Percentiles rank a stretch among this genome's conserved stretches.
These are phyloP conservation scores for Cervus canadensis DNA, from an alignment of 2,113 vertebrate genomes.

Conservation along the genomic window DNA sequence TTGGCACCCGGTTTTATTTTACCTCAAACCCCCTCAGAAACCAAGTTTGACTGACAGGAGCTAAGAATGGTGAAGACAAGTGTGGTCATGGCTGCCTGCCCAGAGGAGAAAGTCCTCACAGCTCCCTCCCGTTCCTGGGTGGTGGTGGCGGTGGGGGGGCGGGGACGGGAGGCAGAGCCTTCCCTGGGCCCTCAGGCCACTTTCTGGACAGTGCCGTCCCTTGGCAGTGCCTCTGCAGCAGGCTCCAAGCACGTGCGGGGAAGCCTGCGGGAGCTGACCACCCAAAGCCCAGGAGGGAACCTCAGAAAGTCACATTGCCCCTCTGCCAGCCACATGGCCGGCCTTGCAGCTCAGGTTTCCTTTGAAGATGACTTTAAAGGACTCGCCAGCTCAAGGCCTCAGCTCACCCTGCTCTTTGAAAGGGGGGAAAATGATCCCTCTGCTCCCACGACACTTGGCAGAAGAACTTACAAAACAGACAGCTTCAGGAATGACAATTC, in stretches of 20 bases:
- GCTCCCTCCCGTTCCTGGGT: background rate
- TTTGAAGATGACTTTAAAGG: conserved; percentile 73
- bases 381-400: conserved; percentile 59
- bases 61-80: background rate
- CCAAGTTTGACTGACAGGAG: background rate
- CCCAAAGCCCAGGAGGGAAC: conserved; percentile 55
- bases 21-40: conserved; percentile 48
- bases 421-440: conserved; percentile 66
- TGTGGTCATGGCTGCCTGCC: background rate
- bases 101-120: background rate
- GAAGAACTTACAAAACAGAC: conserved; percentile 60
- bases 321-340: conserved; percentile 42
- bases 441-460: conserved; percentile 69
- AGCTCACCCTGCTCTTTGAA: conserved; percentile 72
- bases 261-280: background rate
- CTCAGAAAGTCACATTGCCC: conserved; percentile 47
- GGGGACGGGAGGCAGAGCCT: background rate
- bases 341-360: conserved; percentile 67
- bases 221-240: background rate
- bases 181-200: background rate
- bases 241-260: conserved; percentile 31
- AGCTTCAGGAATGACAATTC: conserved; percentile 58
- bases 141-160: rapidly evolving
- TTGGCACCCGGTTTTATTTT: background rate
- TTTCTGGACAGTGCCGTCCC: background rate